Evolutionary conservation across 2,113 vertebrate species (phyloP).

Genomic region (Lampris megalopsis): DNA sequence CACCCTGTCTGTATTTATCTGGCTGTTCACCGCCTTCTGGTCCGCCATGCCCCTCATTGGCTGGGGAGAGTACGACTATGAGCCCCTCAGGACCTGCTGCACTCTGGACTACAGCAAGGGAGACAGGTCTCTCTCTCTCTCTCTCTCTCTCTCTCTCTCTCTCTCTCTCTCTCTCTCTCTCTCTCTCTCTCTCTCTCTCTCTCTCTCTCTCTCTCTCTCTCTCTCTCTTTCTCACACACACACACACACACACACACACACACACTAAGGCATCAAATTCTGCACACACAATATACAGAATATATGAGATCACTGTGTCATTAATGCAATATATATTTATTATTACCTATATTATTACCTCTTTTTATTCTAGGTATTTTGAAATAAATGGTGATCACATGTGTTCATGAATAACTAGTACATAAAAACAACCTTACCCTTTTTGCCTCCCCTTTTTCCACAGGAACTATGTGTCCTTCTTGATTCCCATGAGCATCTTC

Average conservation of each 20-base stretch:
- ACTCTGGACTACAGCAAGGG: constrained; percentile 93
- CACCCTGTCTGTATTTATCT: constrained; percentile 84
- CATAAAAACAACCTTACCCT: neutral
- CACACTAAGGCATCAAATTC: neutral
- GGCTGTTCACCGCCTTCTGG: constrained; percentile 94
- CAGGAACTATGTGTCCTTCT: constrained; percentile 92
- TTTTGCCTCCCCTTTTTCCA: constrained; percentile 10
- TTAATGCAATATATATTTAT: too few species aligned
- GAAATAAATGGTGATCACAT: neutral
- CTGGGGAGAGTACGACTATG: constrained; percentile 95
- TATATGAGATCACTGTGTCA: too few species aligned
- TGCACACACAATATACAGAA: neutral
- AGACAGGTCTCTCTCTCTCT: constrained; percentile 84
- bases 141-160: too few species aligned
- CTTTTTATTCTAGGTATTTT: neutral
- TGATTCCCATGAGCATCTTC: constrained; percentile 90
- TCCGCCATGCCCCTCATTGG: constrained; percentile 92
- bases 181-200: too few species aligned
- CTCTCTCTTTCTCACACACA: too few species aligned
- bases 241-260: constrained; percentile 18
- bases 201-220: too few species aligned
- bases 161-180: too few species aligned
- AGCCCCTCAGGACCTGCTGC: constrained; percentile 95
- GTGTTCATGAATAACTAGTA: neutral
- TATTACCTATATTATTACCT: neutral